Percentiles rank a stretch among this genome's conserved stretches.
These are phyloP conservation scores for Luehdorfia chinensis DNA, from an alignment of 1,140 invertebrate species.

Conservation along the genomic window DNA sequence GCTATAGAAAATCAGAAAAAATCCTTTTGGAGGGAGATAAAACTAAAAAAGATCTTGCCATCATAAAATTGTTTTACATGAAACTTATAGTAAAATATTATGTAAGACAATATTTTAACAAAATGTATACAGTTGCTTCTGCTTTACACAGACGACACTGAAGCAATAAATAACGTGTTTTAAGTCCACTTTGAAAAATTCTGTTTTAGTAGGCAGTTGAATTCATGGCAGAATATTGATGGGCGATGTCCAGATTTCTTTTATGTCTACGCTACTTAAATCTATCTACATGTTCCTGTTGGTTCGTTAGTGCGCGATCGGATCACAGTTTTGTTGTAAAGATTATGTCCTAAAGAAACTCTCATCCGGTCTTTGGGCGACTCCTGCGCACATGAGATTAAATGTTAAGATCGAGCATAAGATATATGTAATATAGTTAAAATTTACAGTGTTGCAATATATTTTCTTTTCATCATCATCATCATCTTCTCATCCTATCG, in stretches of 20 bases:
- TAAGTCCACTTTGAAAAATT: constrained; percentile 14
- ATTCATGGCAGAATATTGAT: constrained; percentile 36
- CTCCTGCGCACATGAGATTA: constrained; percentile 34
- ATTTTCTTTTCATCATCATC: neutral
- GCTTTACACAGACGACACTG: neutral
- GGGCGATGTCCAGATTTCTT: constrained; percentile 32
- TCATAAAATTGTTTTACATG: too few relatives aligned
- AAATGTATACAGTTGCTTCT: too few relatives aligned
- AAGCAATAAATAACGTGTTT: constrained; percentile 8
- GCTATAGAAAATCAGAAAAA: too few relatives aligned
- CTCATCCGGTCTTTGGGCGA: constrained; percentile 64
- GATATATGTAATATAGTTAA: constrained; percentile 15
- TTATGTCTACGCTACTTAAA: constrained; percentile 58
- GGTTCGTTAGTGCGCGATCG: constrained; percentile 67
- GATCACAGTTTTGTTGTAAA: constrained; percentile 74
- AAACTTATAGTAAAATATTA: too few relatives aligned
- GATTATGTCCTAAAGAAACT: constrained; percentile 72
- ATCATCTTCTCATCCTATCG: too few relatives aligned
- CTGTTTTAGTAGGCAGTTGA: constrained; percentile 8
- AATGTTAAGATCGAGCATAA: constrained; percentile 21
- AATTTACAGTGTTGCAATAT: too few relatives aligned
- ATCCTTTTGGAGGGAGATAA: too few relatives aligned
- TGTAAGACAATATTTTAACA: too few relatives aligned
- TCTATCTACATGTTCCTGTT: constrained; percentile 54
- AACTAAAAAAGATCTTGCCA: too few relatives aligned